Base-by-base conservation (phyloP, 1,140 invertebrate genomes). In the Caenorhabditis briggsae region DNA sequence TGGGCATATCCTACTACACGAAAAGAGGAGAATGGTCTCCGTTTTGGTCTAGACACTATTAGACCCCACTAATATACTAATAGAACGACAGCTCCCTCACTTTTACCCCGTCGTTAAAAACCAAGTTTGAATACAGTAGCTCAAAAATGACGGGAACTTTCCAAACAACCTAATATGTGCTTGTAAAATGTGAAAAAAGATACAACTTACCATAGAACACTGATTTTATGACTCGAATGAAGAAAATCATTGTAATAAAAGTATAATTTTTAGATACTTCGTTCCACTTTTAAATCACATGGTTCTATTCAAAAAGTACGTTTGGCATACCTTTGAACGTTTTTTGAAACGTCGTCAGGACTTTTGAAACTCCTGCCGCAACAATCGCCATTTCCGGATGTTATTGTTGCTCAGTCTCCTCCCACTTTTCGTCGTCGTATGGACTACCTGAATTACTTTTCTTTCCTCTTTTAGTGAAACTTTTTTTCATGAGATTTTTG, bases 311-410 rank as follows among this genome's bases (percentile, higher is more conserved):
- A 78, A 78, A 78, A 78, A 50, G 70, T 50, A 78, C 70, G 11
- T 78, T 50, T 50, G 46, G 50, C 70, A 78, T 78, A 78, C 70
- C 70, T 78, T 78, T 78, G 70, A 78, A 78, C 70, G 70, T 78
- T 78, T 78, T 78, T 46, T 50, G 70, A 78, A 78, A 78, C 43
- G 70, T 78, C 70, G 70, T 78, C 70, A 78, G 46, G 50, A 78
- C 41, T 12, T 33, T 50, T 7, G 70, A 78, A 78, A 78, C 70
- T 9, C 70, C 70, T 78, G 50, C 46, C 70, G 70, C 70, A 78
- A 78, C 70, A 78, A 78, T 78, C 70, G 70, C 70, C 70, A 78
- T 78, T 78, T 78, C 70, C 70, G 70, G 70, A 18, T 78, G 70
- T 78, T 78, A 53, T 78, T 78, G 70, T 78, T 53, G 23, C 70